A percentile compares a stretch with the other conserved stretches of the same genome.
These are phyloP conservation scores for Siniperca undulata DNA, from an alignment of 2,797 vertebrate genomes.

Conservation along the genomic window DNA sequence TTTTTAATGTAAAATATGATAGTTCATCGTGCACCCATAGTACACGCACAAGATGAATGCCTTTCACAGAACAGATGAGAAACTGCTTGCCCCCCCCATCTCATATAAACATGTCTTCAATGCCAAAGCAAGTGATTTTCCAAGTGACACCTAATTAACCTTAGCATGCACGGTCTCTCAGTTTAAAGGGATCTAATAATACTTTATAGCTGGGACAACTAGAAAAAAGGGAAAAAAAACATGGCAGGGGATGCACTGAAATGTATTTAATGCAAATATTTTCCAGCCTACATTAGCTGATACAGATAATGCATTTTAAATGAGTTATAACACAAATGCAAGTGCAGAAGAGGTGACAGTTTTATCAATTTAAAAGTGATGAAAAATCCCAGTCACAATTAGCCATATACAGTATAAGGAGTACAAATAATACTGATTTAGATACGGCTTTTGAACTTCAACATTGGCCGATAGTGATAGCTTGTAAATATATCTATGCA, in stretches of 20 bases:
- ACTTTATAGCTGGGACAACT: slow-evolving; percentile 2
- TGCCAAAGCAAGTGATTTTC: slow-evolving; percentile 16
- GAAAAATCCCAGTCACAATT: not conserved
- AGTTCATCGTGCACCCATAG: not conserved
- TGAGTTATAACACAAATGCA: not conserved
- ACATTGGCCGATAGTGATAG: not conserved
- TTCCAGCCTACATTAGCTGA: not conserved
- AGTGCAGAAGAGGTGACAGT: not conserved
- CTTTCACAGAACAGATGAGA: slow-evolving; percentile 14
- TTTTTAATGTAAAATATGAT: not conserved
- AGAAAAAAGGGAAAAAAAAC: not conserved
- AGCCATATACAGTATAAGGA: not conserved
- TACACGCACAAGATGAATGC: not conserved
- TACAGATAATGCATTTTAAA: not conserved
- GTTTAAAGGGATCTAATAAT: not conserved
- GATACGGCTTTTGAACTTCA: not conserved
- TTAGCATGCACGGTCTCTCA: not conserved
- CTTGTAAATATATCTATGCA: not conserved
- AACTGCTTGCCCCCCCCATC: not conserved
- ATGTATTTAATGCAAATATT: not conserved
- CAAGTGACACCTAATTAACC: slow-evolving; percentile 32
- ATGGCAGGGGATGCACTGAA: not conserved
- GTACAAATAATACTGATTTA: no score
- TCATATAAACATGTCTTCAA: slow-evolving; percentile 18
- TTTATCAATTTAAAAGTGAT: not conserved